phyloP scores from a whole-genome alignment of 2,113 vertebrate species.

The Zosterops pallidus region DNA sequence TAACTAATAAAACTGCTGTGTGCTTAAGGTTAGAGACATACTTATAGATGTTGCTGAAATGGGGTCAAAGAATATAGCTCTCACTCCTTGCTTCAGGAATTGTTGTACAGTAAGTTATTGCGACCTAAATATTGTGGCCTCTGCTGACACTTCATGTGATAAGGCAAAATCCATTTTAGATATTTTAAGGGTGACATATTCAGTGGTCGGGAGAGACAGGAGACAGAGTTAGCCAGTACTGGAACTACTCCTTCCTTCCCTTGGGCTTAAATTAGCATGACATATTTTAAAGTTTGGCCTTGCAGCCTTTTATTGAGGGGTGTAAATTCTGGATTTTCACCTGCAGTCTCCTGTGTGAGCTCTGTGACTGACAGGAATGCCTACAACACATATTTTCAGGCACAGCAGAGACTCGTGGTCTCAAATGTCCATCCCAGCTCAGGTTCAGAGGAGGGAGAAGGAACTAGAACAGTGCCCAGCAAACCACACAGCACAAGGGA shows the following conservation, averaged over 20 bases:
- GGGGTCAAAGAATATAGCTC: neutral
- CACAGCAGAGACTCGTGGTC: fast-evolving
- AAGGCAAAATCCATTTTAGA: neutral
- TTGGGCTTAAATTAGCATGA: neutral
- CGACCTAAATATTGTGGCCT: slow-evolving; percentile 10
- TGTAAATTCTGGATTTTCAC: neutral
- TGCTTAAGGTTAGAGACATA: neutral
- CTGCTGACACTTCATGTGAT: neutral
- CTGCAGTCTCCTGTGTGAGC: neutral
- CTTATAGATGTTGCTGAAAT: neutral
- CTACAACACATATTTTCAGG: neutral
- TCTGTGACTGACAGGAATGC: neutral
- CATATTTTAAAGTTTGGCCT: neutral
- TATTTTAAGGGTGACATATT: neutral
- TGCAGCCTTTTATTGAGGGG: neutral
- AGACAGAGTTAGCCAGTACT: neutral
- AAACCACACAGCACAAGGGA: neutral
- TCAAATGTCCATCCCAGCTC: neutral
- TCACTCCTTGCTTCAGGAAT: neutral
- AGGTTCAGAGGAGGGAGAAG: neutral
- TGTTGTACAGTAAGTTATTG: neutral
- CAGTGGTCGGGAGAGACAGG: neutral
- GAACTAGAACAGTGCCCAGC: neutral
- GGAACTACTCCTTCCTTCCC: neutral
- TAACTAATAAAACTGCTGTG: neutral